Conservation (phyloP, 92 coral and sea anemone genomes). For the Virgularia gustaviana region DNA sequence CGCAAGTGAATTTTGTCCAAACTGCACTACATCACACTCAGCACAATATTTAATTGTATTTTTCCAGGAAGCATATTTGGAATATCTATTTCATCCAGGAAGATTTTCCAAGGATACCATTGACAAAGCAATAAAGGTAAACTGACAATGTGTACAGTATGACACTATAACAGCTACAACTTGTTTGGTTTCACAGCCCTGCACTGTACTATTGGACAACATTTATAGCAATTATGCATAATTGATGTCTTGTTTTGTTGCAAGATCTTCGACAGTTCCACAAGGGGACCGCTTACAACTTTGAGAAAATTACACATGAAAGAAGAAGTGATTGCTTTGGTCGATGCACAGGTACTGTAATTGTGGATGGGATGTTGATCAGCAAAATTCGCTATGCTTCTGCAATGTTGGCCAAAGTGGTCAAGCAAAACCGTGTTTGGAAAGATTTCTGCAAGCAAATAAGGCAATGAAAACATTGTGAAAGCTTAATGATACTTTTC, state of each 20-base stretch:
- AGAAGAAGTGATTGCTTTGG: slow-evolving; percentile 68
- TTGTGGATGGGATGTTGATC: not conserved
- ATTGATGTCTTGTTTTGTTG: not conserved
- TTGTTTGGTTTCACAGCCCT: too few species aligned
- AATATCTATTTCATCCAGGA: slow-evolving; percentile 78
- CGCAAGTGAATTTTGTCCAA: too few species aligned
- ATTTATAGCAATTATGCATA: too few species aligned
- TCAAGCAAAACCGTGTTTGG: not conserved
- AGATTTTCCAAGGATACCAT: slow-evolving; percentile 73
- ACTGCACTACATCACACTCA: too few species aligned
- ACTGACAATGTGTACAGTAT: too few species aligned
- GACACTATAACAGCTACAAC: too few species aligned
- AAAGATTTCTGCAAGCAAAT: too few species aligned
- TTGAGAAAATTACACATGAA: slow-evolving; percentile 63
- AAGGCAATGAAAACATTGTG: too few species aligned
- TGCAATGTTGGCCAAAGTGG: not conserved
- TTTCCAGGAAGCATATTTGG: slow-evolving; percentile 77
- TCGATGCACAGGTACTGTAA: slow-evolving; percentile 81
- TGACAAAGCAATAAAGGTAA: slow-evolving; percentile 86
- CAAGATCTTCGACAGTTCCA: slow-evolving; percentile 30
- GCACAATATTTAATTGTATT: not conserved
- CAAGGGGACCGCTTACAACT: slow-evolving; percentile 12
- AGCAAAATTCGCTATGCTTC: not conserved
- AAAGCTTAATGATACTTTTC: too few species aligned
- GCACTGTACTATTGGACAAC: too few species aligned